Evolutionary conservation across 2,888 invertebrate species (phyloP), one percentile per base, ranked within the genome.

Genomic region (Globia sparganii): DNA sequence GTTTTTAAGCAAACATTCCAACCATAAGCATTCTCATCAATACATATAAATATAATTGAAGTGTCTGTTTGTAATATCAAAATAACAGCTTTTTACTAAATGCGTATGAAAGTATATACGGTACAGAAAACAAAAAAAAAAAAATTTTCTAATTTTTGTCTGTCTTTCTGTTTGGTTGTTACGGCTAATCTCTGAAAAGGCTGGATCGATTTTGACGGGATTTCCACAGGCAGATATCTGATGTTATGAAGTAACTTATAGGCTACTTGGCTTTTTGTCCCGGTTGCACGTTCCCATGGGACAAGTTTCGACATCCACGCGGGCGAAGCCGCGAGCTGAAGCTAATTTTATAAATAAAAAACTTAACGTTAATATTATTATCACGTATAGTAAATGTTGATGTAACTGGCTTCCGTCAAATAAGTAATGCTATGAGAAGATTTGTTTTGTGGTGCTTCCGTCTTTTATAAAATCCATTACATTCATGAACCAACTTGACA

Each of bases 321-420:
- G 11, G 53, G 25, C 53, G 2, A 53, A 53, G 25, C 25, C 9
- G 25, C 9, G 9, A 4, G 25, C 25, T 3, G 9, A 25, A 25
- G 53, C 11, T n/a, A n/a, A 1, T 4, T 13, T n/a, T 31, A 40
- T 53, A 58, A 34, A 58, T 43, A 66, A 53, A 70, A 28, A 37
- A 4, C 13, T 46, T n/a, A 21, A n/a, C 15, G 3, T 76, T 59
- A 18, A n/a, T 11, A 74, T 66, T 78, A 46, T 0, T 40, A 31
- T 68, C 58, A 40, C 37, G 65, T 15, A 59, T 11, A 18, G 66
- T 67, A 21, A 79, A 79, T 79, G 34, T 81, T 66, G 28, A 58
- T n/a, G 9, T 43, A 66, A 65, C 40, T 49, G 21, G 28, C 81
- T 80, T 34, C 78, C 65, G 75, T 43, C 21, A 40, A 58, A 28